These are phyloP conservation scores for Diachasmimorpha longicaudata DNA, from an alignment of 1,140 invertebrate genomes.

Conservation along the genomic window DNA sequence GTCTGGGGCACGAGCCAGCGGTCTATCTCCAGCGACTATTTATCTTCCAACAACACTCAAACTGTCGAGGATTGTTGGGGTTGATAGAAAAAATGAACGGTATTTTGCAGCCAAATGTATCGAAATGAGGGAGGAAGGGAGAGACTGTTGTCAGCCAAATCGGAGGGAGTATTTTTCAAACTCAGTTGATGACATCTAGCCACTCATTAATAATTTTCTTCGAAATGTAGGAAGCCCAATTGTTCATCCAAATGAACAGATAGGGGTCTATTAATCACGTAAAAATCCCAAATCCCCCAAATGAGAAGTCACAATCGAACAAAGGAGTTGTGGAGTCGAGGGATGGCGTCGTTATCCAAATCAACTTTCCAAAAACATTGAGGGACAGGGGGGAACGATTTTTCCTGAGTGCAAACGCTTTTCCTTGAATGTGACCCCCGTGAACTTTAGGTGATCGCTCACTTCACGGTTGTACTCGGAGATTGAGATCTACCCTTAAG, in stretches of 20 bases:
- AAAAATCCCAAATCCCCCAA: constrained; percentile 12
- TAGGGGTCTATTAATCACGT: constrained; percentile 19
- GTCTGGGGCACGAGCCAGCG: constrained; percentile 23
- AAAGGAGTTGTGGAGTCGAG: constrained; percentile 15
- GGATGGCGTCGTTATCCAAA: constrained; percentile 24
- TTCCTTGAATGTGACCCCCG: constrained; percentile 34
- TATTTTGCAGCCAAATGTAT: constrained; percentile 29
- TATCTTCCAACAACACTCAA: constrained; percentile 43
- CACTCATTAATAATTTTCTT: background rate
- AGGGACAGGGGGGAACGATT: background rate
- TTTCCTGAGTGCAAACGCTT: constrained; percentile 12
- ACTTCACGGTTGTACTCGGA: constrained; percentile 36
- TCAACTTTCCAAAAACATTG: constrained; percentile 12
- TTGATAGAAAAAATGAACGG: background rate
- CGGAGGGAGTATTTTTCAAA: constrained; percentile 58
- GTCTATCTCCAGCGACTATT: constrained; percentile 51
- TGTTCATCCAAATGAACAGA: background rate
- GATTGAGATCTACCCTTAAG: constrained; percentile 50
- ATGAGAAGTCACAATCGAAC: constrained; percentile 24
- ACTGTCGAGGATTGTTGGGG: background rate
- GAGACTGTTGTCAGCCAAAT: constrained; percentile 59
- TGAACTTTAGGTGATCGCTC: constrained; percentile 53
- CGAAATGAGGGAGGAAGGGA: constrained; percentile 14
- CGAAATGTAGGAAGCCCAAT: background rate
- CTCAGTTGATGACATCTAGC: constrained; percentile 21